Conservation (phyloP, 2,888 invertebrate species). For the Chrysolina haemoptera region DNA sequence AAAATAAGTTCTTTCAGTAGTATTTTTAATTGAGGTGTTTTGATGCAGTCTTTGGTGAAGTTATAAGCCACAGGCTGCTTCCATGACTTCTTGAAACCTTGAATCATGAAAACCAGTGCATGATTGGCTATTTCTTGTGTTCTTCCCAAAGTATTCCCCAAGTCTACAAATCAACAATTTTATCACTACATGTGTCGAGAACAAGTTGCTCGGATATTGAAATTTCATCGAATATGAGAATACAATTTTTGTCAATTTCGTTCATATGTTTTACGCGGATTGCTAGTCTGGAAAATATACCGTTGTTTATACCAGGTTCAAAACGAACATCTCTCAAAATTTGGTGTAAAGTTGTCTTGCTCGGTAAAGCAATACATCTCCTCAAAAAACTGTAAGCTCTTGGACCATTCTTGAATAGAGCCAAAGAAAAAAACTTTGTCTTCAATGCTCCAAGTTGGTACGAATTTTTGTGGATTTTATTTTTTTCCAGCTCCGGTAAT, state of each 20-base stretch:
- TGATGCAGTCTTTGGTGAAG: no score
- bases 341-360: conserved; percentile 35
- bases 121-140: conserved; percentile 26
- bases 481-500: no score
- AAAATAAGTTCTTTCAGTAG: no score
- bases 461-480: no score
- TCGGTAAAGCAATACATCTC: conserved; percentile 24
- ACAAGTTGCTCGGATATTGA: conserved; percentile 23
- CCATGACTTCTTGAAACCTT: conserved; percentile 24
- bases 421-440: conserved; percentile 36
- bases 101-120: conserved; percentile 36
- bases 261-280: conserved; percentile 20
- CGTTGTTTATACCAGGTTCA: no score
- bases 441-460: conserved; percentile 29
- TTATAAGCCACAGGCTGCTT: no score
- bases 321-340: conserved; percentile 38
- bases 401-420: conserved; percentile 35
- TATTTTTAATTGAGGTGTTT: no score
- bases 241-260: conserved; percentile 17
- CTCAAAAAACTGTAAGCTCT: conserved; percentile 35
- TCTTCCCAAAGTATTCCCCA: conserved; percentile 6
- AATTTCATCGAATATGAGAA: conserved; percentile 29
- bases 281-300: conserved; percentile 21
- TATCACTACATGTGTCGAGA: conserved; percentile 24
- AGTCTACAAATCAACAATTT: conserved; percentile 29